A percentile compares a stretch with the other conserved stretches of the same genome.
Evolutionary conservation across 2,113 vertebrate genomes (phyloP).

Genomic region (Corythaixoides concolor): DNA sequence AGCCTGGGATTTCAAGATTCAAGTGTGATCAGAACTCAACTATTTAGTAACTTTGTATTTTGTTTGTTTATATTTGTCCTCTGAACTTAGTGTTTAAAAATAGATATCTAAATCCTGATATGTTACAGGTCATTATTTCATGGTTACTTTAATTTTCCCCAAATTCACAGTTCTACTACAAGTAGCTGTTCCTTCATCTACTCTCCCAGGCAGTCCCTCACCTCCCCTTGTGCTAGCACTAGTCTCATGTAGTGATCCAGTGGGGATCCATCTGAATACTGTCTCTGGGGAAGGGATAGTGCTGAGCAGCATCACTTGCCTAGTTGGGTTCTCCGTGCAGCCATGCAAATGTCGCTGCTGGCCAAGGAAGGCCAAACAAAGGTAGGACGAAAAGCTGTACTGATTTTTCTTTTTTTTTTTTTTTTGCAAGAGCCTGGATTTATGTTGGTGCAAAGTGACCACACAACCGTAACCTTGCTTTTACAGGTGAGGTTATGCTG

Average conservation of each 20-base stretch:
- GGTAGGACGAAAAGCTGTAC: background rate
- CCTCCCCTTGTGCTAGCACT: background rate
- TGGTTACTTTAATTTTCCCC: background rate
- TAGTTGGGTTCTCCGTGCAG: background rate
- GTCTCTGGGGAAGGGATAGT: background rate
- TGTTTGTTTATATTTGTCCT: background rate
- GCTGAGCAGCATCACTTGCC: background rate
- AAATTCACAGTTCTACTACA: background rate
- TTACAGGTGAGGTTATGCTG: background rate
- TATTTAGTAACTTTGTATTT: background rate
- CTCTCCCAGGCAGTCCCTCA: background rate
- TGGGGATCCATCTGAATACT: rapidly evolving
- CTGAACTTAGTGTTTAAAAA: background rate
- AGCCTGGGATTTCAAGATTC: background rate
- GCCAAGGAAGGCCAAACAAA: background rate
- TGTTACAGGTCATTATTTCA: background rate
- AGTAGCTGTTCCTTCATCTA: background rate
- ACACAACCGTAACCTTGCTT: background rate
- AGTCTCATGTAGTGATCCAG: background rate
- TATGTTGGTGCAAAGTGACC: background rate
- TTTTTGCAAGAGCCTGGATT: background rate
- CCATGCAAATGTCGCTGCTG: background rate
- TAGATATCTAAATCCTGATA: background rate
- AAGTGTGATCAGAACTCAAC: background rate
- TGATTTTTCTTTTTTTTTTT: background rate